A percentile compares a stretch with the other conserved stretches of the same genome.
Evolutionary conservation across 2,113 vertebrate genomes (phyloP).

Genomic region (Colinus virginianus): DNA sequence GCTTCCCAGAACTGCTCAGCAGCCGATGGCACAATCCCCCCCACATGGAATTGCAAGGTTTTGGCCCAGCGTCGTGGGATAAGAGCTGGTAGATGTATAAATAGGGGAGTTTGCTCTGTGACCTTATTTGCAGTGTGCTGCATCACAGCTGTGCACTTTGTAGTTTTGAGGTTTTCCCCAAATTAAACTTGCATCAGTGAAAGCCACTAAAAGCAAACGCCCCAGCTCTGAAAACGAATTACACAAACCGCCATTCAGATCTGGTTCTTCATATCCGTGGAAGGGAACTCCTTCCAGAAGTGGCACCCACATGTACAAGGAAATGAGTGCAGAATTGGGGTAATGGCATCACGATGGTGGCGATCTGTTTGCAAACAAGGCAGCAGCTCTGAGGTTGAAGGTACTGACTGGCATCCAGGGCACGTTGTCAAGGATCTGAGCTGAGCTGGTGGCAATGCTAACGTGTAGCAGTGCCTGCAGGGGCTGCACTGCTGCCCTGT

Average conservation of each 20-base stretch:
- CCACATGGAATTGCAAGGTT: neutral
- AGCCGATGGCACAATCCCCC: neutral
- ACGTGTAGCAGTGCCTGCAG: neutral
- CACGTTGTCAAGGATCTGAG: neutral
- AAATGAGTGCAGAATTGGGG: rapidly evolving
- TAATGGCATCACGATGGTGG: rapidly evolving
- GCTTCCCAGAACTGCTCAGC: neutral
- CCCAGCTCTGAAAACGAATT: neutral
- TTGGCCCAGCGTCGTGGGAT: neutral
- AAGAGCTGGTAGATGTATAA: neutral
- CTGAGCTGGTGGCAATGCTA: neutral
- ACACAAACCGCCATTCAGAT: neutral
- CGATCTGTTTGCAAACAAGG: neutral
- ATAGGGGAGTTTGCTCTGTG: rapidly evolving
- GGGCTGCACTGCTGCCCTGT: neutral
- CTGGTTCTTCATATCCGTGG: neutral
- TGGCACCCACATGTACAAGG: rapidly evolving
- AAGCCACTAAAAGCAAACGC: neutral
- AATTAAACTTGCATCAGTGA: neutral
- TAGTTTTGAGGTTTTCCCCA: conserved; percentile 54
- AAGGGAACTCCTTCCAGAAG: neutral
- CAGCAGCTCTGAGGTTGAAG: neutral
- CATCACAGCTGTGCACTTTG: neutral
- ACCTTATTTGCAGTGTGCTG: neutral
- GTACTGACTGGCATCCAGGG: neutral